Percentiles rank a stretch among this genome's conserved stretches.
Conservation (phyloP, 2,797 vertebrate genomes). For the Sylvilagus floridanus region DNA sequence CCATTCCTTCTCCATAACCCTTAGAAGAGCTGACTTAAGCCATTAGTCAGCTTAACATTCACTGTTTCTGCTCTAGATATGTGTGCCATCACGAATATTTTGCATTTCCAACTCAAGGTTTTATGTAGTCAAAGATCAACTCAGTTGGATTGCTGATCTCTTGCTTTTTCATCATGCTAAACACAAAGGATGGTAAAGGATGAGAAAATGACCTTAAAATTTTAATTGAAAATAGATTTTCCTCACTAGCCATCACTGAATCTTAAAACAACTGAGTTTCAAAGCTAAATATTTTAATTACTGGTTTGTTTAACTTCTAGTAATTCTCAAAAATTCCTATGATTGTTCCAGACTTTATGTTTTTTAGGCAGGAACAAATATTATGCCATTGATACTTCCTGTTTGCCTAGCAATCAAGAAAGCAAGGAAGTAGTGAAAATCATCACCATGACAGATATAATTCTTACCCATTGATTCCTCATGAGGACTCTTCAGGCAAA, state of each 20-base stretch:
- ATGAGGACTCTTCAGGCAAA: conserved; percentile 92
- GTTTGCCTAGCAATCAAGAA: not conserved
- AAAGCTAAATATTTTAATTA: conserved; percentile 51
- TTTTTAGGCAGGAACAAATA: conserved; percentile 30
- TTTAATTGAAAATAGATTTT: conserved; percentile 51
- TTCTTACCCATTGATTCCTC: conserved; percentile 90
- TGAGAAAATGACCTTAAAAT: conserved; percentile 23
- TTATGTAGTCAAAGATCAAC: not conserved
- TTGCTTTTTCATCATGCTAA: conserved; percentile 40
- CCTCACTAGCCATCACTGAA: conserved; percentile 10
- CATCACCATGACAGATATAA: not conserved
- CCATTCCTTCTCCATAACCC: not conserved
- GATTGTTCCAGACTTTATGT: conserved; percentile 5
- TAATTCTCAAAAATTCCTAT: not conserved
- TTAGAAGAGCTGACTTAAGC: not conserved
- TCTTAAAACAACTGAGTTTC: conserved; percentile 58
- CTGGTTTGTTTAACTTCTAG: not conserved
- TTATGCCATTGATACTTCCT: not conserved
- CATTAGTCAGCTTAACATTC: not conserved
- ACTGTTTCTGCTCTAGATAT: not conserved
- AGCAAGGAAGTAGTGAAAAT: not conserved
- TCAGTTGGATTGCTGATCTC: not conserved
- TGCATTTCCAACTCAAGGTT: conserved; percentile 24
- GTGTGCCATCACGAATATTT: not conserved
- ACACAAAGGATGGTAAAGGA: not conserved